Percentiles rank a stretch among this genome's conserved stretches.
phyloP scores from a whole-genome alignment of 2,888 invertebrate genomes.

The Vanessa cardui region DNA sequence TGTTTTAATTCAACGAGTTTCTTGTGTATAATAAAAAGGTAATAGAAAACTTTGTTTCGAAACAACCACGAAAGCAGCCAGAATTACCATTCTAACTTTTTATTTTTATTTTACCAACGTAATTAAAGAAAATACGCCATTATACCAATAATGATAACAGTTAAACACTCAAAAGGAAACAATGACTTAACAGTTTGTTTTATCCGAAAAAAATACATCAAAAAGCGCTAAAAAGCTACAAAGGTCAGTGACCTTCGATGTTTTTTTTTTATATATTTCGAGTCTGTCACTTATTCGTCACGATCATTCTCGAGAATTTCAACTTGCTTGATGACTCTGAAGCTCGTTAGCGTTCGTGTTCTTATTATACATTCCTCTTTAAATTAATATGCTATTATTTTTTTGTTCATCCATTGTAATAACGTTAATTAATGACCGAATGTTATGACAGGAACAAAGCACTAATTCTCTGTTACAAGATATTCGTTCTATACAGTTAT shows the following conservation, averaged over 20 bases:
- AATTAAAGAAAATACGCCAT: slow-evolving; percentile 66
- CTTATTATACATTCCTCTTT: slow-evolving; percentile 27
- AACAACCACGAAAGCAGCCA: slow-evolving; percentile 55
- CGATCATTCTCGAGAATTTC: slow-evolving; percentile 38
- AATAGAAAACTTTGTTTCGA: slow-evolving; percentile 45
- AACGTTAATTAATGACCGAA: slow-evolving; percentile 23
- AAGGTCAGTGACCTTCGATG: slow-evolving; percentile 34
- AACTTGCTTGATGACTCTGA: slow-evolving; percentile 35
- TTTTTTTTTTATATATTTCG: slow-evolving; percentile 38
- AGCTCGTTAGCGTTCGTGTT: slow-evolving; percentile 34
- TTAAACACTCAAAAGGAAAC: not conserved
- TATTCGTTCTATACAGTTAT: slow-evolving; percentile 21
- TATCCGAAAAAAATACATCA: slow-evolving; percentile 5
- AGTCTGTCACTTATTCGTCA: slow-evolving; percentile 43
- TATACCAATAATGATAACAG: not conserved
- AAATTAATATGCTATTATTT: slow-evolving; percentile 32
- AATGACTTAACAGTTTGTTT: not conserved
- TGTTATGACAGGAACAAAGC: slow-evolving; percentile 22
- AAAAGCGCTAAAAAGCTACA: slow-evolving; percentile 49
- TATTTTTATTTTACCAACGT: slow-evolving; percentile 64
- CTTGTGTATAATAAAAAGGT: slow-evolving; percentile 44
- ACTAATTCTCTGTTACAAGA: slow-evolving; percentile 18
- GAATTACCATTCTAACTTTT: slow-evolving; percentile 55
- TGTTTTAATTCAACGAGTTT: slow-evolving; percentile 43
- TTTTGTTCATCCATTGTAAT: slow-evolving; percentile 21